These are phyloP conservation scores for Speoplatyrhinus poulsoni DNA, from an alignment of 2,113 vertebrate genomes.

Conservation along the genomic window DNA sequence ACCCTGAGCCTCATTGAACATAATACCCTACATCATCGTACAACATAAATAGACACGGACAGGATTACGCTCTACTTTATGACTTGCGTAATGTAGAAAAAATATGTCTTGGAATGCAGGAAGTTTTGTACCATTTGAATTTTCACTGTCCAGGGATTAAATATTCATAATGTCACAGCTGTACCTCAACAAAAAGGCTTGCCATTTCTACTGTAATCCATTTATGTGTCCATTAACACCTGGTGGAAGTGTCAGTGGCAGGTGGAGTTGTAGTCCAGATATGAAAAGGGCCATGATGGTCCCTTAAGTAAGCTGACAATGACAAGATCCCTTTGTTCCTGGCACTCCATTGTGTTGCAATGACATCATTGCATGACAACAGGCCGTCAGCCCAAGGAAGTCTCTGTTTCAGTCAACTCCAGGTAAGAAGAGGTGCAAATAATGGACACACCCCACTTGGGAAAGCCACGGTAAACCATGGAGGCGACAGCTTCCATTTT, in stretches of 20 bases:
- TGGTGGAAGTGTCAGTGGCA: slow-evolving; percentile 10
- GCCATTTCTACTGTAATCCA: slow-evolving; percentile 6
- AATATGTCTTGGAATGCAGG: slow-evolving; percentile 64
- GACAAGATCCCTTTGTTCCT: slow-evolving; percentile 10
- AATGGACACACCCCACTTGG: background rate
- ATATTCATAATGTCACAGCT: slow-evolving; percentile 33
- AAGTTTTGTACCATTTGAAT: slow-evolving; percentile 42
- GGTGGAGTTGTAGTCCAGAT: background rate
- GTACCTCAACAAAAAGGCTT: slow-evolving; percentile 7
- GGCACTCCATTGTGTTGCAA: background rate
- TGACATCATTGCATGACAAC: slow-evolving; percentile 30
- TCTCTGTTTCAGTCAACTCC: background rate
- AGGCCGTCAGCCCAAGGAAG: background rate
- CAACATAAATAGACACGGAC: slow-evolving; percentile 47
- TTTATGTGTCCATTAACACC: slow-evolving; percentile 11
- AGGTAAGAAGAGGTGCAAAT: slow-evolving; percentile 9
- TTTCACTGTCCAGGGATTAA: slow-evolving; percentile 21
- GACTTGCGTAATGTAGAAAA: slow-evolving; percentile 49
- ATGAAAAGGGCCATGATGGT: background rate
- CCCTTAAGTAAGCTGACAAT: background rate
- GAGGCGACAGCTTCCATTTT: slow-evolving; percentile 16
- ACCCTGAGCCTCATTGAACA: slow-evolving; percentile 75
- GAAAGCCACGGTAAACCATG: background rate
- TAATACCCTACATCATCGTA: slow-evolving; percentile 49
- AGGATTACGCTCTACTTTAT: slow-evolving; percentile 36